Evolutionary conservation across 2,797 vertebrate genomes (phyloP), one percentile per base, ranked within the genome.

Genomic region (Phrynocephalus guinanensis): DNA sequence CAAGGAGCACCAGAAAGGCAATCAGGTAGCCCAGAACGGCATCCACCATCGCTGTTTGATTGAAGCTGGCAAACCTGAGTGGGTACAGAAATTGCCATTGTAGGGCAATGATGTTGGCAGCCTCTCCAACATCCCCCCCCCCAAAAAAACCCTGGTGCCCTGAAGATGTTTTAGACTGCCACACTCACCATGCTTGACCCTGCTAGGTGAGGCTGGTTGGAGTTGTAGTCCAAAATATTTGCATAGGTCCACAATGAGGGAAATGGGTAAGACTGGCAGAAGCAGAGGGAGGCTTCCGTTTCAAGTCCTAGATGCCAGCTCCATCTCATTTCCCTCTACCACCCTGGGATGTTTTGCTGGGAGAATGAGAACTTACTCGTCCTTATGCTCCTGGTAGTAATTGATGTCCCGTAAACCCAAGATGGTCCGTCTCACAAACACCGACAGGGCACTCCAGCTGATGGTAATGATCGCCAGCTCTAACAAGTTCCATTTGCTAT

Each of bases 1-100:
- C 97, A 91, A 99, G 96, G 83, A 99, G 96, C 88, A 99, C 98
- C 90, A 99, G 94, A 96, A 99, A 98, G 1, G 98, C 98, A 79
- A 99, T 97, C 92, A 99, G 96, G 95, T 99, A 99, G 75, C 98
- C 98, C 89, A 99, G 97, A 79, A 96, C 96, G 24, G 98, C 96
- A 28, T 99, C 98, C 0, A 98, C 98, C 67, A 95, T 96, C 0
- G 98, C 99, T 0, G 98, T 99, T 94, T 99, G 98, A 52, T 98
- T 97, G 95, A 99, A 99, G 95, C 97, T 98, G 68, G 96, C 94
- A 56, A 95, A 98, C 92, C 99, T 99, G 91, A 83, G 79, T 13
- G 60, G 22, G 76, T 81, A 44, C 7, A 85, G 85, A 48, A 9
- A 88, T 10, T 13, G 16, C 9, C 30, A 30, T 22, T 3, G 18